A percentile compares a stretch with the other conserved stretches of the same genome.
Evolutionary conservation across 2,113 vertebrate genomes (phyloP).

Genomic region (Oreocharis arfaki): DNA sequence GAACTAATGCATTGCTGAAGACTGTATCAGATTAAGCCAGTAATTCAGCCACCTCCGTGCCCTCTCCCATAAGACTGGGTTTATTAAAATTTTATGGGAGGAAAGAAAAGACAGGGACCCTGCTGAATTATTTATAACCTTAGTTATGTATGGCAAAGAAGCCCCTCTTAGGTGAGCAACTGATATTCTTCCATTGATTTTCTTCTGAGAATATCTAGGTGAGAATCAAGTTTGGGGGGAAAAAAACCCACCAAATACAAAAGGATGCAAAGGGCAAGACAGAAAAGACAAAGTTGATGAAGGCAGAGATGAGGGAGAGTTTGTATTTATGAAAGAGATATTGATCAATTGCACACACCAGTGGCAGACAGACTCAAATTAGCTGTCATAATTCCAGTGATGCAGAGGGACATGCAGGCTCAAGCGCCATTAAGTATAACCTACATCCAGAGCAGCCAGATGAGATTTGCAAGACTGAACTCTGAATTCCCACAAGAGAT

Average conservation of each 20-base stretch:
- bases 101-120: conserved; percentile 56
- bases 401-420: neutral
- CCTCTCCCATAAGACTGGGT: conserved; percentile 63
- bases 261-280: conserved; percentile 7
- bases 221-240: neutral
- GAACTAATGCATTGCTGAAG: neutral
- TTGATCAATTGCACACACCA: neutral
- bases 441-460: conserved; percentile 34
- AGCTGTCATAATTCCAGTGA: conserved; percentile 34
- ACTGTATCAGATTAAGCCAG: conserved; percentile 13
- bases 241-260: neutral
- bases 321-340: neutral
- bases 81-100: conserved; percentile 71
- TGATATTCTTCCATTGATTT: conserved; percentile 67
- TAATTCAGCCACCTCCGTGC: conserved; percentile 8
- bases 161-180: conserved; percentile 54
- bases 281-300: neutral
- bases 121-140: conserved; percentile 74
- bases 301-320: neutral
- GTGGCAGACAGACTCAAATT: conserved; percentile 6
- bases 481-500: conserved; percentile 31
- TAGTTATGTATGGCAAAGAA: conserved; percentile 3
- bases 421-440: conserved; percentile 45
- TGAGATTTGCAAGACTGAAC: conserved; percentile 1
- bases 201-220: neutral